These are phyloP conservation scores for Lucilia cuprina DNA, from an alignment of 1,140 invertebrate species.

Conservation along the genomic window DNA sequence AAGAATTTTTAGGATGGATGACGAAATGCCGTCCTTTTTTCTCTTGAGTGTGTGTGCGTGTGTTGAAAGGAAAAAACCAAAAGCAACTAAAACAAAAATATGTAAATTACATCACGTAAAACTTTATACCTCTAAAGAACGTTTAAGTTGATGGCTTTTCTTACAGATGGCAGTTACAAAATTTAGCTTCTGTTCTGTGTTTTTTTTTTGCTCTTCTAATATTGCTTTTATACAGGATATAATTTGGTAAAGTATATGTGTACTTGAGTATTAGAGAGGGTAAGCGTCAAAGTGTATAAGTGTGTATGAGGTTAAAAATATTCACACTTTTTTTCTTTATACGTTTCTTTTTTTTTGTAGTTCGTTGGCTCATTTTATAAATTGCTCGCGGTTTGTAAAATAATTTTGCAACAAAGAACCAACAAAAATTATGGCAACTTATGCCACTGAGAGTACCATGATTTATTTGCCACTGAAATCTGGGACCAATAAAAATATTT, in stretches of 20 bases:
- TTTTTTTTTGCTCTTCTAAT: no score
- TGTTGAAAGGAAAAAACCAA: background rate
- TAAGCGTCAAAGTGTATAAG: background rate
- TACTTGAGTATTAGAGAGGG: background rate
- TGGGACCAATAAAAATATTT: background rate
- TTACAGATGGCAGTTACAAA: background rate
- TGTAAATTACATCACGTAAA: conserved; percentile 12
- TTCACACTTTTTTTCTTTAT: background rate
- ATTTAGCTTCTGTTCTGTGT: background rate
- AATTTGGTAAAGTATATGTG: background rate
- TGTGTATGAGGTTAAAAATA: background rate
- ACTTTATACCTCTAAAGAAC: conserved; percentile 15
- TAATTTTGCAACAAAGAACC: background rate
- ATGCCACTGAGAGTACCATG: background rate
- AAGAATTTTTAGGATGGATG: background rate
- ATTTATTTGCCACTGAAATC: background rate
- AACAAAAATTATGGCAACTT: background rate
- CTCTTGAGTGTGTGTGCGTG: background rate
- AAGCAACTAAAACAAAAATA: background rate
- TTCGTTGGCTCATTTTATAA: background rate
- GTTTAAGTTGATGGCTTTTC: conserved; percentile 6
- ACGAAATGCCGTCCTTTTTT: background rate
- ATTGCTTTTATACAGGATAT: background rate
- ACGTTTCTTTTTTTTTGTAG: background rate
- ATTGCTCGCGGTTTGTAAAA: background rate